Base-by-base conservation (phyloP, 2,113 vertebrate species). In the Spheniscus mendiculus region DNA sequence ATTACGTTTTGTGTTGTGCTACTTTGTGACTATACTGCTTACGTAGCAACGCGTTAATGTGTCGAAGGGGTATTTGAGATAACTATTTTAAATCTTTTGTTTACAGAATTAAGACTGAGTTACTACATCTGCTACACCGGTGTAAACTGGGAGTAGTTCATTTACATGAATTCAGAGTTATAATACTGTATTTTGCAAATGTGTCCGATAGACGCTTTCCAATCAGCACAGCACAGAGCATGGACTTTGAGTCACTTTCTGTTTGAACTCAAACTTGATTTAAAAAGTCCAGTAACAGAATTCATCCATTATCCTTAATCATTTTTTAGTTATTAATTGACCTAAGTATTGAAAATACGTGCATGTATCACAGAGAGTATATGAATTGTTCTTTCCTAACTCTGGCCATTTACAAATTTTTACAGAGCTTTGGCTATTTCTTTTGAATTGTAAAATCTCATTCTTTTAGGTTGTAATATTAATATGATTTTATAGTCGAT, bases 1-100 rank as follows among this genome's bases (percentile, higher is more conserved):
- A 71, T 42, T 21, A 53, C 14, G 15, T 25, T 62, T 67, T 26
- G 21, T 32, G 14, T 29, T 87, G 17, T 38, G 19, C 47, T 89
- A 9, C 20, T 88, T 74, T 26, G 32, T 34, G 47, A 34, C 22
- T 12, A 2, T 9, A 4, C 23, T 17, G 38, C 30, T 14, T 27
- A 22, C 0, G 0, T 65, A 55, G n/a, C 38, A 78, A 58, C 5
- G 11, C 0, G 0, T 36, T 74, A 34, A 59, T 6, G 4, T 36
- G 27, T 8, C 74, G 52, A 87, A 82, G 29, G 15, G 20, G 8
- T 38, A 27, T 49, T 87, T 58, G 25, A 78, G 25, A 15, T 63
- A 73, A 73, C 19, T 26, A 2, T 10, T 58, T 49, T 30, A 40
- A 90, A 65, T 52, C 7, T 79, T 18, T 79, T 18, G 3, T 27